Evolutionary conservation across 2,888 invertebrate genomes (phyloP).

Genomic region (Nomada lathburiana): DNA sequence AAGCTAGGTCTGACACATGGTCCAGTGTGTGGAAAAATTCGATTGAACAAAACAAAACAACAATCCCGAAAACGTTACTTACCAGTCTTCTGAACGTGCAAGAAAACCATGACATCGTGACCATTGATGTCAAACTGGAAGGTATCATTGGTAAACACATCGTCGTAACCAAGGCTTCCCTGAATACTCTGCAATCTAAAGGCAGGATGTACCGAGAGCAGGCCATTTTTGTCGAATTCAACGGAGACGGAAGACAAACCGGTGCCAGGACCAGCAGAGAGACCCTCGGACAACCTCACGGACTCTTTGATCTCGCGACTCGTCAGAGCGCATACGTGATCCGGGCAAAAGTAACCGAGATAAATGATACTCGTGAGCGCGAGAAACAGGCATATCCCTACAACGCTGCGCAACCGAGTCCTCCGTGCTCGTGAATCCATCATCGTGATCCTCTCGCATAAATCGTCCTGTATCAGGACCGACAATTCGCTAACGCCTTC

Average conservation of each 20-base stretch:
- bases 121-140: slow-evolving; percentile 96
- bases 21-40: neutral
- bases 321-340: slow-evolving; percentile 92
- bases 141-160: slow-evolving; percentile 92
- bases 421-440: slow-evolving; percentile 93
- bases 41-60: neutral
- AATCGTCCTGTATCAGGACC: slow-evolving; percentile 73
- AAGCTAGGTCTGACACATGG: too few species aligned
- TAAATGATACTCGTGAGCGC: slow-evolving; percentile 94
- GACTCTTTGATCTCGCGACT: slow-evolving; percentile 86
- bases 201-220: slow-evolving; percentile 79
- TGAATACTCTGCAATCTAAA: slow-evolving; percentile 81
- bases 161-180: slow-evolving; percentile 91
- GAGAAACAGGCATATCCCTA: slow-evolving; percentile 92
- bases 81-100: slow-evolving; percentile 99
- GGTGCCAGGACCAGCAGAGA: slow-evolving; percentile 70
- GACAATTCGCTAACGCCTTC: slow-evolving; percentile 76
- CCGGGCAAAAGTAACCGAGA: slow-evolving; percentile 95
- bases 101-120: slow-evolving; percentile 98
- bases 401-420: slow-evolving; percentile 89
- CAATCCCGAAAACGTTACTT: slow-evolving; percentile 34
- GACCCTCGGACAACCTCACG: slow-evolving; percentile 76
- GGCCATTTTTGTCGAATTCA: slow-evolving; percentile 78
- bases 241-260: slow-evolving; percentile 75
- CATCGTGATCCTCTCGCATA: slow-evolving; percentile 74